Conservation (phyloP, 2,797 vertebrate species). For the Sciurus carolinensis region DNA sequence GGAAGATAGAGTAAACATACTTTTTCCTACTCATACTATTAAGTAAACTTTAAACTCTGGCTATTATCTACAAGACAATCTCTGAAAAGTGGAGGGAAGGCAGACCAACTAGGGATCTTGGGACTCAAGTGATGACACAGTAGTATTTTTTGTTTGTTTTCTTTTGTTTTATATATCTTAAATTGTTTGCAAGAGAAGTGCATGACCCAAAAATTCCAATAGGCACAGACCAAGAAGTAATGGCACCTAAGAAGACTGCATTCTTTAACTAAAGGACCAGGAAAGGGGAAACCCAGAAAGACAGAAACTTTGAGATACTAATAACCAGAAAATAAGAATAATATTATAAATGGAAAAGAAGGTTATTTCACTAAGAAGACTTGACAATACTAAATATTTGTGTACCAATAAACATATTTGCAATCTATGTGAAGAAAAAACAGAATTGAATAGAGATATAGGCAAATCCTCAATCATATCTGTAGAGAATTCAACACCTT, state of each 20-base stretch:
- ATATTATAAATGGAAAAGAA: neutral
- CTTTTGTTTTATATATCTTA: conserved; percentile 4
- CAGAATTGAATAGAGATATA: neutral
- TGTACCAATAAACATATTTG: neutral
- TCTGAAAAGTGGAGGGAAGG: neutral
- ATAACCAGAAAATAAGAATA: neutral
- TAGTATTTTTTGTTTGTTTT: neutral
- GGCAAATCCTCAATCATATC: neutral
- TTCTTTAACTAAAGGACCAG: neutral
- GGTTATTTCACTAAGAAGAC: neutral
- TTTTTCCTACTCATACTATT: neutral
- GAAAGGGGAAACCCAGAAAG: neutral
- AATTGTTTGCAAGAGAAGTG: neutral
- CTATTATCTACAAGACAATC: neutral
- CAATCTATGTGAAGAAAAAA: neutral
- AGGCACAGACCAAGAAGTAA: neutral
- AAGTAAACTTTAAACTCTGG: conserved; percentile 33
- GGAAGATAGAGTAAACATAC: neutral
- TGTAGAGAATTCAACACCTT: neutral
- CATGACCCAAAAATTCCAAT: neutral
- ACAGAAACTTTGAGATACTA: neutral
- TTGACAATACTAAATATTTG: neutral
- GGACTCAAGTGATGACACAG: neutral
- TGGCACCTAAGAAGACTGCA: neutral
- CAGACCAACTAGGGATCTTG: neutral